These are phyloP conservation scores for Antechinus stuartii DNA, from an alignment of 2,113 vertebrate genomes.

Conservation along the genomic window DNA sequence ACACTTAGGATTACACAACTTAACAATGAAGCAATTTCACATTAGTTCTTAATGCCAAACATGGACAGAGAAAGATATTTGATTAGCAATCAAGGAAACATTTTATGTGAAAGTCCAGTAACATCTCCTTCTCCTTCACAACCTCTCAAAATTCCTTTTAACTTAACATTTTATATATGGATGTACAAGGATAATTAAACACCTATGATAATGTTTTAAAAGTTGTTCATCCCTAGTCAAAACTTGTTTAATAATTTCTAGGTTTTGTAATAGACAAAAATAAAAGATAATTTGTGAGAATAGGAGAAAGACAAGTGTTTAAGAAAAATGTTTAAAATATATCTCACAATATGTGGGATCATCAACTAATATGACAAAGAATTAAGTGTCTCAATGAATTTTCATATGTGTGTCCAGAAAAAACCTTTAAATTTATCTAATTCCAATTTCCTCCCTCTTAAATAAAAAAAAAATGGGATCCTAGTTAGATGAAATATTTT, in stretches of 20 bases:
- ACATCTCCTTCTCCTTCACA: background rate
- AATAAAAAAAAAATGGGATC: background rate
- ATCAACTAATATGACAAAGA: background rate
- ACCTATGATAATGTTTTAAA: background rate
- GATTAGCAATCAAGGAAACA: background rate
- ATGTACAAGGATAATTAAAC: constrained; percentile 17
- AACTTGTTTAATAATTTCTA: constrained; percentile 15
- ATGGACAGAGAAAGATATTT: background rate
- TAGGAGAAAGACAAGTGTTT: background rate
- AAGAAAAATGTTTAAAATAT: background rate
- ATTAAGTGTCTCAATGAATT: background rate
- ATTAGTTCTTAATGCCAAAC: background rate
- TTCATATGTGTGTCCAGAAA: background rate
- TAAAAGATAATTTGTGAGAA: background rate
- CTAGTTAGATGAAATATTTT: background rate
- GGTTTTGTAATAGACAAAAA: background rate
- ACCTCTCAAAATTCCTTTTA: background rate
- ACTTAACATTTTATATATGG: background rate
- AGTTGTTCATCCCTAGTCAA: background rate
- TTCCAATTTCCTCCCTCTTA: background rate
- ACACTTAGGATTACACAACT: background rate
- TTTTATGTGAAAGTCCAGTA: constrained; percentile 9
- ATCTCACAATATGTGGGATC: background rate
- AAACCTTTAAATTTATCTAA: background rate
- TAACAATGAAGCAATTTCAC: background rate